Evolutionary conservation across 2,797 vertebrate species (phyloP), one percentile per base, ranked within the genome.

Genomic region (Huso huso): DNA sequence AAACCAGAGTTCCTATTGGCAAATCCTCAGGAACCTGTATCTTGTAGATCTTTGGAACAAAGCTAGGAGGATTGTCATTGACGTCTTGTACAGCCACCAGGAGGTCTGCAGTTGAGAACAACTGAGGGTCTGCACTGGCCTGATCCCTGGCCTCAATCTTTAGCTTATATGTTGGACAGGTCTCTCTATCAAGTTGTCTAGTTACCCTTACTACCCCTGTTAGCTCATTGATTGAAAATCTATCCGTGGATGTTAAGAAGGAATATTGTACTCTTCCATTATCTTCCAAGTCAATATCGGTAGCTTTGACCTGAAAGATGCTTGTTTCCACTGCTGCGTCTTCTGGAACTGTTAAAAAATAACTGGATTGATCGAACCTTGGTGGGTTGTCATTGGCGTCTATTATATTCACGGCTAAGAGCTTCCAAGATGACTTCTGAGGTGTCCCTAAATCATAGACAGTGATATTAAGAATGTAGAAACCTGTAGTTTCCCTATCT

Each of bases 401-500:
- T 75, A 92, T 70, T 68, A 99, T 78, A 37, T 90, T 95, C 68
- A 98, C 88, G 0, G 92, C 93, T 55, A 98, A 67, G 1, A 96
- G 86, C 74, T 94, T 97, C 95, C 95, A 98, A 0, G 91, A 90
- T 0, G 94, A 93, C 51, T 81, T 94, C 52, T 92, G 94, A 10
- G 93, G 95, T 3, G 55, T 86, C 63, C 97, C 97, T 37, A 98
- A 83, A 71, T 99, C 97, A 0, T 89, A 95, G 12, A 92, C 92
- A 0, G 95, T 97, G 77, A 98, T 81, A 70, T 99, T 99, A 73
- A 99, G 84, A 74, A 95, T 90, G 71, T 96, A 97, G 77, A 95
- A 95, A 67, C 85, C 91, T 74, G 90, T 95, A 63, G 23, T 76
- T 77, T 99, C 96, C 69, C 93, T 86, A 76, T 99, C 96, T 71